Conservation (phyloP, 2,113 vertebrate species). For the Callipepla squamata region DNA sequence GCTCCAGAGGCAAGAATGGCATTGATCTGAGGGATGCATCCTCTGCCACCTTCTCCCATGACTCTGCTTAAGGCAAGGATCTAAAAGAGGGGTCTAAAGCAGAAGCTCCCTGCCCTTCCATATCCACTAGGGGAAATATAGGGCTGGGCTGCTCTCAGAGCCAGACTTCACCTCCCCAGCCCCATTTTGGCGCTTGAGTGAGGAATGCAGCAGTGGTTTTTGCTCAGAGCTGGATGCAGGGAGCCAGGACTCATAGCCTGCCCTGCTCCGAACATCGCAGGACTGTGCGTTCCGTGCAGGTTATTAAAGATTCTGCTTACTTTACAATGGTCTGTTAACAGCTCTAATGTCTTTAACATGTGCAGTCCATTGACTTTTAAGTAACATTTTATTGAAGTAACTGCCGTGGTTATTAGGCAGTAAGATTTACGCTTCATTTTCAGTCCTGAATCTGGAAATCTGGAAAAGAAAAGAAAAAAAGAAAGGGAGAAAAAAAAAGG, state of each 20-base stretch:
- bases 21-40: neutral
- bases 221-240: neutral
- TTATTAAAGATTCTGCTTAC: slow-evolving; percentile 85
- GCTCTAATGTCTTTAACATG: slow-evolving; percentile 86
- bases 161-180: neutral
- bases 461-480: neutral
- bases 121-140: neutral
- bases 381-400: slow-evolving; percentile 86
- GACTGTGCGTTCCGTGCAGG: slow-evolving; percentile 37
- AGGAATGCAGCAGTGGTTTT: slow-evolving; percentile 11
- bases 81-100: neutral
- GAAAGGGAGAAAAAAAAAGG: neutral
- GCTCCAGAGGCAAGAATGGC: neutral
- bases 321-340: slow-evolving; percentile 86
- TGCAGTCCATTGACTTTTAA: slow-evolving; percentile 86
- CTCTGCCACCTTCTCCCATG: neutral
- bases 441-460: slow-evolving; percentile 75
- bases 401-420: slow-evolving; percentile 84
- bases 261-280: slow-evolving; percentile 25
- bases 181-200: neutral
- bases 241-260: neutral
- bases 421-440: slow-evolving; percentile 88
- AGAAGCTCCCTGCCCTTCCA: neutral
- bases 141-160: neutral
- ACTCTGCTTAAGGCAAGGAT: neutral